Percentiles rank a stretch among this genome's conserved stretches.
Conservation (phyloP, 2,113 vertebrate species). For the Casuarius casuarius region DNA sequence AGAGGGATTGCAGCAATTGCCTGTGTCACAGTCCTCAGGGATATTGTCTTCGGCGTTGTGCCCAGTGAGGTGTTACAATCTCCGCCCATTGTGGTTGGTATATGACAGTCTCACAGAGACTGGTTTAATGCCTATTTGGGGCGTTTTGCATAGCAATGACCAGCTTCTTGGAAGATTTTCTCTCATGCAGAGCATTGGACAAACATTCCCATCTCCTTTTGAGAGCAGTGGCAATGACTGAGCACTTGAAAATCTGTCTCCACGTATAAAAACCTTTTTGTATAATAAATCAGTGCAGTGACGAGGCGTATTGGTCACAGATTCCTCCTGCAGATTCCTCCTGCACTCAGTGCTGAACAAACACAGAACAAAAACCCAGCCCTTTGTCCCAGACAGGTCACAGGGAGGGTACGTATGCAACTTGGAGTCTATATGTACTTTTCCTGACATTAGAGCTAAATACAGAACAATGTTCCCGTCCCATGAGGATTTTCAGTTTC, state of each 20-base stretch:
- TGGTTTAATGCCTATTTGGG: neutral
- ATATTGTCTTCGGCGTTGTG: neutral
- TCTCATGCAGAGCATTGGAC: neutral
- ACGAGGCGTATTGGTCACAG: neutral
- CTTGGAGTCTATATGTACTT: neutral
- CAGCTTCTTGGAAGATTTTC: neutral
- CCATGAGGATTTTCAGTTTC: neutral
- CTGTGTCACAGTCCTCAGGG: neutral
- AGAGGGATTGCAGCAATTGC: neutral
- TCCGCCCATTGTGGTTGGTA: neutral
- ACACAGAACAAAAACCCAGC: neutral
- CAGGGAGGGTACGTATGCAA: fast-evolving
- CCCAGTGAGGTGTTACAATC: neutral
- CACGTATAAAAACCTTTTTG: neutral
- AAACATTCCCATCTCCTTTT: neutral
- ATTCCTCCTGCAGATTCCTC: neutral
- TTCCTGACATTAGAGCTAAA: neutral
- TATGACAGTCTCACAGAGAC: neutral
- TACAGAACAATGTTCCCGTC: neutral
- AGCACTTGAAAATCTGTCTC: neutral
- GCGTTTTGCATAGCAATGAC: neutral
- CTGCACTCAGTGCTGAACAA: neutral
- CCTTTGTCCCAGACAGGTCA: neutral
- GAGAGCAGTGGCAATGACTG: neutral
- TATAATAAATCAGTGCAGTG: neutral